Conservation (phyloP, 2,888 invertebrate genomes). For the Oegoconia quadripuncta region DNA sequence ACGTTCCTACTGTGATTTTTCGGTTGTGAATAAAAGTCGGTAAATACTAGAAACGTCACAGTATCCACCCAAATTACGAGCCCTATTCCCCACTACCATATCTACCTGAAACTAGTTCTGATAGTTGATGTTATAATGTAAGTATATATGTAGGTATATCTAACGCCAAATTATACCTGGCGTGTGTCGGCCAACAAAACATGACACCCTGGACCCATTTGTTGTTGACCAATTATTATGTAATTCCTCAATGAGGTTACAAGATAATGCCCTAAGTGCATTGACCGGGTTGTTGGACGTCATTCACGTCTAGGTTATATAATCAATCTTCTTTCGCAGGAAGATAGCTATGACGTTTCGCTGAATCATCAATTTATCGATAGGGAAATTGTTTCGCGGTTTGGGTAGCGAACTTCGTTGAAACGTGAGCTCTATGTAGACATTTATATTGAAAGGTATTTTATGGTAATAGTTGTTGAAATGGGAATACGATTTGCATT, state of each 20-base stretch:
- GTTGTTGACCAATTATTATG: slow-evolving; percentile 1
- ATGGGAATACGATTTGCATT: no score
- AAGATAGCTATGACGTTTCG: slow-evolving; percentile 1
- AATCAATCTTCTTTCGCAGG: slow-evolving; percentile 3
- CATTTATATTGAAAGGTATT: not conserved
- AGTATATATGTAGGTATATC: no score
- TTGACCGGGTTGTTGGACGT: no score
- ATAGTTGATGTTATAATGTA: slow-evolving; percentile 1
- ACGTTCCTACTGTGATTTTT: no score
- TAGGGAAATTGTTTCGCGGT: not conserved
- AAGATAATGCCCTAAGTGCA: slow-evolving; percentile 1
- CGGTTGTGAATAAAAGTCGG: no score
- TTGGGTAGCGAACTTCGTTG: not conserved
- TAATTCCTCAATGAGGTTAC: slow-evolving; percentile 8
- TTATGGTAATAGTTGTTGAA: no score
- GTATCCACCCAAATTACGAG: not conserved
- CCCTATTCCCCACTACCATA: not conserved
- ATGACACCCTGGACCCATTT: not conserved
- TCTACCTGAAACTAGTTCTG: not conserved
- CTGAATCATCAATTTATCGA: slow-evolving; percentile 1
- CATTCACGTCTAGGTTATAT: no score
- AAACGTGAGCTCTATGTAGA: not conserved
- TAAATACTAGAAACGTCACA: no score
- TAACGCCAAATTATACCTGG: no score
- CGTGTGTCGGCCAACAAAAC: not conserved